Percentiles rank a stretch among this genome's conserved stretches.
phyloP scores from a whole-genome alignment of 2,888 invertebrate species.

The Melanchra persicariae region DNA sequence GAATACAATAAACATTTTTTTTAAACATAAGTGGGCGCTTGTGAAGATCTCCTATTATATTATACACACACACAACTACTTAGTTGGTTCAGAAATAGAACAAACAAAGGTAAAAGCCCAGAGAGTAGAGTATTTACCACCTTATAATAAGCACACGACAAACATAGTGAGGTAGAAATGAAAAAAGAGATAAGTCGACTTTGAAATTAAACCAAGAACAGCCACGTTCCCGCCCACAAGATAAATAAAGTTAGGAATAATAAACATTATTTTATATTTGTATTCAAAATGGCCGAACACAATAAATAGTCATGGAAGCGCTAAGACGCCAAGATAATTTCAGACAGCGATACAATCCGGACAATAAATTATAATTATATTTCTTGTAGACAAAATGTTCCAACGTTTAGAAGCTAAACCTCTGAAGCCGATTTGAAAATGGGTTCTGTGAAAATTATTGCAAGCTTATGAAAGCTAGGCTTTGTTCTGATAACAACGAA shows the following conservation, averaged over 20 bases:
- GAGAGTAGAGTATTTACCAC: no score
- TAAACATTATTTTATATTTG: conserved; percentile 17
- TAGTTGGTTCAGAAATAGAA: background rate
- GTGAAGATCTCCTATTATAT: no score
- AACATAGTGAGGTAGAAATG: background rate
- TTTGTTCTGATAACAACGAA: conserved; percentile 18
- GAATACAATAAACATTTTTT: background rate
- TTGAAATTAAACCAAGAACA: conserved; percentile 11
- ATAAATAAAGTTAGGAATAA: conserved; percentile 29
- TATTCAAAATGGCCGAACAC: conserved; percentile 38
- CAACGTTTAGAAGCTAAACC: conserved; percentile 5
- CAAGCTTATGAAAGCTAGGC: conserved; percentile 1
- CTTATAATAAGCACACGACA: background rate
- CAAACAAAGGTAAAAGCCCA: background rate
- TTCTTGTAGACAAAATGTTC: conserved; percentile 5
- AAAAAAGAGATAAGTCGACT: conserved; percentile 9
- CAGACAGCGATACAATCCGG: conserved; percentile 12
- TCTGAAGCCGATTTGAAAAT: conserved; percentile 33
- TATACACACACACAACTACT: background rate
- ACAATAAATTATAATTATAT: conserved; percentile 44
- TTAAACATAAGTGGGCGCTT: background rate
- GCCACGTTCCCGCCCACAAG: background rate
- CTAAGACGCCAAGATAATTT: conserved; percentile 45
- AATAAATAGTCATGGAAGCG: conserved; percentile 26
- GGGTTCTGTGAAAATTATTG: conserved; percentile 11